Base-by-base conservation (phyloP, 2,113 vertebrate genomes). In the Corythornis vintsioides region DNA sequence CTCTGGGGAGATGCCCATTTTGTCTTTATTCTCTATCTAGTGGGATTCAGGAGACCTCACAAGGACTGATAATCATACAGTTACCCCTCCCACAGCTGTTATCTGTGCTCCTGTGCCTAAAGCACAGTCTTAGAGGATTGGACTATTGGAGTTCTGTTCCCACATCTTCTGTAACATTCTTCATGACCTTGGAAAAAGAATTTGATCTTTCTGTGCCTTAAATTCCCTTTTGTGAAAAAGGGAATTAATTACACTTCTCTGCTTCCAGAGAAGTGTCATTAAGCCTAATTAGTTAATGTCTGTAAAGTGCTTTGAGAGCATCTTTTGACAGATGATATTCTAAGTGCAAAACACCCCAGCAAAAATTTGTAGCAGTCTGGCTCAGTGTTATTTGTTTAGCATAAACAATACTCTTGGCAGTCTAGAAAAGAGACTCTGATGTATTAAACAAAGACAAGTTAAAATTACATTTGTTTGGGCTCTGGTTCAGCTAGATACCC, bases 201-300 rank as follows among this genome's bases (percentile, higher is more conserved):
- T 86, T 88, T 90, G 76, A 92, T 94, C 72, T 77, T 35, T 45
- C 50, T 2, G 7, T 93, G 64, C 33, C 48, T 88, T 91, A 94
- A 92, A 92, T 88, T 91, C 43, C 52, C 28, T 80, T 94, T 91
- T 66, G 60, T 73, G 82, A 83, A 92, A 63, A 90, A 82, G 66
- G 29, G 77, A 92, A 93, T 94, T 95, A 93, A 95, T 94, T 91
- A 74, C 4, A 28, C 60, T 93, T 94, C 88, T 77, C 75, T 90
- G 38, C 72, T 93, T 94, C 83, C 82, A 95, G 75, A 91, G 76
- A 94, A 91, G 72, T 94, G 86, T 95, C 90, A 91, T 95, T 95
- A 94, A 48, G 73, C 47, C 69, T 82, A 96, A 95, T 95, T 93
- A 94, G 83, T 95, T 95, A 95, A 95, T 76, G 75, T 88, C 90